phyloP scores from a whole-genome alignment of 1,140 invertebrate species.

The Elymnias hypermnestra region DNA sequence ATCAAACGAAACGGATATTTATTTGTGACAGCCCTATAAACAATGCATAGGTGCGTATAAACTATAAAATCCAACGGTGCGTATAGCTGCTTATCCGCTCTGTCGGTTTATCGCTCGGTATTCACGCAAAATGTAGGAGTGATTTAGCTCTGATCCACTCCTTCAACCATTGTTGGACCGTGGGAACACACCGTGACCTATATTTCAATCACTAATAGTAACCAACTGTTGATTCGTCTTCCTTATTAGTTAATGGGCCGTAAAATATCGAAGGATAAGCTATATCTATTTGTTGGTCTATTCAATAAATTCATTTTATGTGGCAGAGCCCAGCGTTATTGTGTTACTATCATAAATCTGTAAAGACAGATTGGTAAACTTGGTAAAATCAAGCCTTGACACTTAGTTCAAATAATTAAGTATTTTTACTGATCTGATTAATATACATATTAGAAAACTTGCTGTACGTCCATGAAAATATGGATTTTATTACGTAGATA shows the following conservation, averaged over 20 bases:
- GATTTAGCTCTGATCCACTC: constrained; percentile 27
- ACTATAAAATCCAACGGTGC: constrained; percentile 33
- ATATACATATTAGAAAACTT: no score
- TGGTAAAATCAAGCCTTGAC: no score
- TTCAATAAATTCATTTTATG: no score
- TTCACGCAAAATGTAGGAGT: constrained; percentile 53
- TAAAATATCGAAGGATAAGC: background rate
- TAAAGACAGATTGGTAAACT: no score
- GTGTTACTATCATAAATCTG: no score
- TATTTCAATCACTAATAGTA: constrained; percentile 22
- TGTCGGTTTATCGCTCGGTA: constrained; percentile 38
- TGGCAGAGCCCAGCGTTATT: no score
- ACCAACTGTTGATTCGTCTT: background rate
- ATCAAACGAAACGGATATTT: no score
- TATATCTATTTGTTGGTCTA: background rate
- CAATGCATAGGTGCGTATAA: constrained; percentile 13
- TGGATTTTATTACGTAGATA: no score
- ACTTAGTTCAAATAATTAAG: no score
- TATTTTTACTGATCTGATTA: no score
- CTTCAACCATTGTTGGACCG: constrained; percentile 35
- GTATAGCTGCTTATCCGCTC: constrained; percentile 39
- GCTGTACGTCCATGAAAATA: no score
- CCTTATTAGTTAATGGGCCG: constrained; percentile 7
- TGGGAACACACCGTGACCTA: constrained; percentile 41
- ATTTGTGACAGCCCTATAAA: constrained; percentile 15